A percentile compares a stretch with the other conserved stretches of the same genome.
These are phyloP conservation scores for Pelobates fuscus DNA, from an alignment of 2,113 vertebrate species.

Conservation along the genomic window DNA sequence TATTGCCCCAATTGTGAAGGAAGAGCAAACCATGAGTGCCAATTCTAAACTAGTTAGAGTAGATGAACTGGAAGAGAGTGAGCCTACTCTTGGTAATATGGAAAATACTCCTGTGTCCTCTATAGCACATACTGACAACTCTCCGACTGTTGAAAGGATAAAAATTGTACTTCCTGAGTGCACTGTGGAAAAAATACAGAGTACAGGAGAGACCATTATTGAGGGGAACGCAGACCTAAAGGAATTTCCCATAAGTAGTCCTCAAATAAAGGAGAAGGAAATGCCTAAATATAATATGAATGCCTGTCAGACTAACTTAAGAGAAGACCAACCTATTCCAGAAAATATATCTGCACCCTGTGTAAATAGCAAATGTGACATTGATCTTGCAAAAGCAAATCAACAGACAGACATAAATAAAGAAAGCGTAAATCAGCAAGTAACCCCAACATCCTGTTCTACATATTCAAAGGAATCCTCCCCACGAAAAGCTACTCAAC, in stretches of 20 bases:
- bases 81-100: neutral
- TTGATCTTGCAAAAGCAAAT: constrained; percentile 55
- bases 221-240: neutral
- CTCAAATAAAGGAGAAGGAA: constrained; percentile 4
- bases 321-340: constrained; percentile 61
- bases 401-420: constrained; percentile 58
- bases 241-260: neutral
- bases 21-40: constrained; percentile 32
- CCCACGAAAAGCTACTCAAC: constrained; percentile 60
- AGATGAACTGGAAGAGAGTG: constrained; percentile 5
- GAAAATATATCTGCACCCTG: constrained; percentile 57
- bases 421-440: constrained; percentile 58
- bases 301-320: constrained; percentile 61
- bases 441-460: constrained; percentile 54
- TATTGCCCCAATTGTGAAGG: neutral
- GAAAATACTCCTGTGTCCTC: neutral
- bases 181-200: constrained; percentile 1
- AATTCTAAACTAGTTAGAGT: constrained; percentile 12
- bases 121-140: neutral
- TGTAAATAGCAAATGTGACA: constrained; percentile 58
- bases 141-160: constrained; percentile 3
- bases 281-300: constrained; percentile 45
- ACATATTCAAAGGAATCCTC: constrained; percentile 55
- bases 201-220: neutral
- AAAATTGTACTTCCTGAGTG: constrained; percentile 27